A percentile compares a stretch with the other conserved stretches of the same genome.
Conservation (phyloP, 2,797 vertebrate species). For the Natrix natrix region DNA sequence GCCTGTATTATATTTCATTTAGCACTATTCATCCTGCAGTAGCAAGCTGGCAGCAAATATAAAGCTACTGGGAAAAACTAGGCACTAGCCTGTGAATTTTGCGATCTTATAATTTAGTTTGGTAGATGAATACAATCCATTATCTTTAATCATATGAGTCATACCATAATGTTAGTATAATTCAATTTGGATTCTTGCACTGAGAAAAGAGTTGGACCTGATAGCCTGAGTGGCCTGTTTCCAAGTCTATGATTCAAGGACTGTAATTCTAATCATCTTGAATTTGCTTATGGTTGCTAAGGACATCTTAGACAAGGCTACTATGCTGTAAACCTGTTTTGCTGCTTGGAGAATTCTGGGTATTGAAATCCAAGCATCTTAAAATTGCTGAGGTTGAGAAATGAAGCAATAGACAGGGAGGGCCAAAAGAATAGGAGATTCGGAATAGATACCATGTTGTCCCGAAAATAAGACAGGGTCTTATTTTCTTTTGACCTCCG, state of each 20-base stretch:
- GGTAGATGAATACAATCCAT: not conserved
- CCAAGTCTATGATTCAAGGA: not conserved
- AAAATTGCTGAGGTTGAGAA: not conserved
- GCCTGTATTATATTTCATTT: not conserved
- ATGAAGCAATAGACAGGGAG: not conserved
- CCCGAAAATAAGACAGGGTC: too few relatives aligned
- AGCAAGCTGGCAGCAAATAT: not conserved
- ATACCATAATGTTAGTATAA: not conserved
- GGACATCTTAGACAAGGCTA: not conserved
- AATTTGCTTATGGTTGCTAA: not conserved
- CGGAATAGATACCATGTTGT: not conserved
- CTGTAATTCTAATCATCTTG: not conserved
- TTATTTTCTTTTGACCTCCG: too few relatives aligned
- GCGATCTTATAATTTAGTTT: not conserved
- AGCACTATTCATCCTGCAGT: not conserved
- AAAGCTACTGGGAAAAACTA: not conserved
- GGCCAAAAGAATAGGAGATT: not conserved
- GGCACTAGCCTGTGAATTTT: not conserved
- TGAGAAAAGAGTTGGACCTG: not conserved
- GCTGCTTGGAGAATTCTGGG: not conserved
- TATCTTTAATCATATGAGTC: not conserved
- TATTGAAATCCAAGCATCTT: not conserved
- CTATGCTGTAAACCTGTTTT: not conserved
- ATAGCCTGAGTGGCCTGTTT: not conserved
- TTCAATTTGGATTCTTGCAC: not conserved